Evolutionary conservation across 2,797 vertebrate species (phyloP).

Genomic region (Coluber constrictor): DNA sequence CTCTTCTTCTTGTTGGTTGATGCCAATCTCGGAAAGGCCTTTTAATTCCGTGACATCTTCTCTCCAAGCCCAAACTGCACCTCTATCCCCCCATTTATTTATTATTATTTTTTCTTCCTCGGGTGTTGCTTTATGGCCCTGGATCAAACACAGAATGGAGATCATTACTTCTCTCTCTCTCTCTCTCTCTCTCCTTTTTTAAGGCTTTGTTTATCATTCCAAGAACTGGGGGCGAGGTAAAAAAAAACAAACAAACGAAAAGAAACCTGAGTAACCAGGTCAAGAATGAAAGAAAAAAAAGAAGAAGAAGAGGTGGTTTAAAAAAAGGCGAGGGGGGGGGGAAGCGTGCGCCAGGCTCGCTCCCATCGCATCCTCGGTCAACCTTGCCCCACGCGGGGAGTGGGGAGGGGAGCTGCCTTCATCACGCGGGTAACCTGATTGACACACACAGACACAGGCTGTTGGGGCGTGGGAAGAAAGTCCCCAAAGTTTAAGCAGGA

Average conservation of each 20-base stretch:
- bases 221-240: background rate
- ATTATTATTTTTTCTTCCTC: background rate
- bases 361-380: background rate
- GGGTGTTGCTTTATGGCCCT: background rate
- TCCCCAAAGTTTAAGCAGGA: background rate
- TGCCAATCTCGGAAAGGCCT: background rate
- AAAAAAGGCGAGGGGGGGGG: accelerated
- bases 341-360: background rate
- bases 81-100: too few species aligned
- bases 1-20: background rate
- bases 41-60: background rate
- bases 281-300: too few species aligned
- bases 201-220: background rate
- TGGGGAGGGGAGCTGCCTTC: background rate
- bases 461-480: background rate
- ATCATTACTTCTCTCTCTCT: background rate
- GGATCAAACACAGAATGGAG: background rate
- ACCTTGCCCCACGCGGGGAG: background rate
- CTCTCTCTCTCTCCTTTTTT: too few species aligned
- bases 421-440: background rate
- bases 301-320: too few species aligned
- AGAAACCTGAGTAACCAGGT: background rate
- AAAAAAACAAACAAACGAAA: background rate
- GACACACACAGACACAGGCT: background rate
- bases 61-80: background rate